Conservation (phyloP, 2,113 vertebrate genomes). For the Chaetodon auriga region DNA sequence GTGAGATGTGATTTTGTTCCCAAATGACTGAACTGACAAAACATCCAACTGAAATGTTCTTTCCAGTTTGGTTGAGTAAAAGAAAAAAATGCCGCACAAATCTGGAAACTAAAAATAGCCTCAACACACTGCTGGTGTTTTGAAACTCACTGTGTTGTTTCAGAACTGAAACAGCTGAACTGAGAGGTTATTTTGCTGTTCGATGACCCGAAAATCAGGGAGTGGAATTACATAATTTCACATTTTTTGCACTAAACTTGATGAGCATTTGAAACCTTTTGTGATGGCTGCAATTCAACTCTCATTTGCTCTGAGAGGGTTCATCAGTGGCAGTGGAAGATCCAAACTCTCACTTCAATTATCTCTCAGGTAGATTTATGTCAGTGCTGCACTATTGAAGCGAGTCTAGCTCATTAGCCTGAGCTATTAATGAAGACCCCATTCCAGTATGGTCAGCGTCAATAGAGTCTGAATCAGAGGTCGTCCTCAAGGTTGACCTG, state of each 20-base stretch:
- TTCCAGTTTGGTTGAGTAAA: neutral
- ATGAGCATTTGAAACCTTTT: neutral
- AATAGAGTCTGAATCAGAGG: constrained; percentile 26
- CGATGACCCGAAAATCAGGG: neutral
- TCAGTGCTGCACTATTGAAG: constrained; percentile 26
- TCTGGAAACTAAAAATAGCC: neutral
- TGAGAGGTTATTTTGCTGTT: neutral
- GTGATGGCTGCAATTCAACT: neutral
- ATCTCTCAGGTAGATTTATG: constrained; percentile 44
- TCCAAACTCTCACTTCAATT: constrained; percentile 34
- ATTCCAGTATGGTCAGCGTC: neutral
- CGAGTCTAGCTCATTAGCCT: constrained; percentile 32
- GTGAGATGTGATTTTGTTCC: neutral
- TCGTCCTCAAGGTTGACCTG: constrained; percentile 9
- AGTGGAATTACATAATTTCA: neutral
- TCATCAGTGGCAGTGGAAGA: neutral
- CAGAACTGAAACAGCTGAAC: neutral
- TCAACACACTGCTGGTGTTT: neutral
- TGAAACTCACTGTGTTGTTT: neutral
- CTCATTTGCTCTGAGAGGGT: constrained; percentile 13
- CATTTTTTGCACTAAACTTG: neutral
- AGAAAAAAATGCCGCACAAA: neutral
- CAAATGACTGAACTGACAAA: neutral
- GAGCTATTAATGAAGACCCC: constrained; percentile 30
- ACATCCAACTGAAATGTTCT: neutral